phyloP scores from a whole-genome alignment of 2,797 vertebrate species.

The Allobates femoralis region DNA sequence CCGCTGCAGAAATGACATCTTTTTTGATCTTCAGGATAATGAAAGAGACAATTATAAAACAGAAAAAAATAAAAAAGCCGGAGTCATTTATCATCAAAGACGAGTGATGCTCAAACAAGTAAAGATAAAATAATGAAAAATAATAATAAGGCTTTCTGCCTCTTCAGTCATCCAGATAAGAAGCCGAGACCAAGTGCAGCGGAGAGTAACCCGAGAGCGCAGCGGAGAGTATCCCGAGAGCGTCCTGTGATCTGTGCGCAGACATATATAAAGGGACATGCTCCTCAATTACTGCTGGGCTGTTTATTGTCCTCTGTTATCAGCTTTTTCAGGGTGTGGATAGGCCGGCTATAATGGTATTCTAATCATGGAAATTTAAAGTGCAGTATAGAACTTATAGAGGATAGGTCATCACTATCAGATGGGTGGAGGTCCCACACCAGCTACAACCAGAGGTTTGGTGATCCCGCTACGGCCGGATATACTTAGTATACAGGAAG shows the following conservation, averaged over 20 bases:
- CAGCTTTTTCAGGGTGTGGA: not conserved
- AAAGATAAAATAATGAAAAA: no score
- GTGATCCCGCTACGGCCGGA: no score
- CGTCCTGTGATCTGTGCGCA: not conserved
- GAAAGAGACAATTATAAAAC: not conserved
- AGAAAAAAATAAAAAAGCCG: not conserved
- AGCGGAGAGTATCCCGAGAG: slow-evolving; percentile 1
- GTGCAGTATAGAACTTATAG: no score
- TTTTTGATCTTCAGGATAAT: not conserved
- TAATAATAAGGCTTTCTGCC: slow-evolving; percentile 24
- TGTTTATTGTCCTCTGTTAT: not conserved
- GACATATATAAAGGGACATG: not conserved
- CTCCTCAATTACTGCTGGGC: not conserved
- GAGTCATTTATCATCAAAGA: slow-evolving; percentile 38
- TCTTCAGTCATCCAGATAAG: not conserved
- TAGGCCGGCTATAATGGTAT: not conserved
- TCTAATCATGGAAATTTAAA: no score
- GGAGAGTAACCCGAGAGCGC: no score
- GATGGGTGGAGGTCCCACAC: no score
- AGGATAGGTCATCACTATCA: no score
- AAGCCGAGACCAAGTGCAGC: no score
- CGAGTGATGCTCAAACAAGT: not conserved
- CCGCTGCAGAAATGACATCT: not conserved
- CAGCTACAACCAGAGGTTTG: no score
- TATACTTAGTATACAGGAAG: no score